Evolutionary conservation across 2,113 vertebrate species (phyloP).

Genomic region (Oceanodroma tethys): DNA sequence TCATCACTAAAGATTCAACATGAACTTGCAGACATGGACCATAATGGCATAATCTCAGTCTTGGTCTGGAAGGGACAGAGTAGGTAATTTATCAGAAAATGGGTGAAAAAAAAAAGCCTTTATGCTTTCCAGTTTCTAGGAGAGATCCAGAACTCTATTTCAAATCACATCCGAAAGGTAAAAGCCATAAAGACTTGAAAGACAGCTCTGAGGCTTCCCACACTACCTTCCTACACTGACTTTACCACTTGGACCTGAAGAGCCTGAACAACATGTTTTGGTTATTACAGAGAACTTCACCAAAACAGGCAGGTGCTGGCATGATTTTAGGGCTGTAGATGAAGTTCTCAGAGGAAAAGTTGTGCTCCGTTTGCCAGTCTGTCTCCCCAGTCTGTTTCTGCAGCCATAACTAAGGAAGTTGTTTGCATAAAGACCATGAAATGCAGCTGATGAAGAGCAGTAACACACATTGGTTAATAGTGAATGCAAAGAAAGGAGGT

Average conservation of each 20-base stretch:
- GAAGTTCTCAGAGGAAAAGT: slow-evolving; percentile 35
- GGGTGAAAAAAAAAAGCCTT: background rate
- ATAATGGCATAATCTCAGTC: background rate
- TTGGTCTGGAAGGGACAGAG: background rate
- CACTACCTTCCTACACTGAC: background rate
- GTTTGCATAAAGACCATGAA: slow-evolving; percentile 12
- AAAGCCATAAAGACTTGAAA: background rate
- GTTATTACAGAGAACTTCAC: slow-evolving; percentile 13
- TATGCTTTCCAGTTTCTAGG: background rate
- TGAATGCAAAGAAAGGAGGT: background rate
- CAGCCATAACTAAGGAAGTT: background rate
- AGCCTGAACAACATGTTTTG: slow-evolving; percentile 21
- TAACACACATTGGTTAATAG: background rate
- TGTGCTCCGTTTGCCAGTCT: background rate
- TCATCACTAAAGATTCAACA: background rate
- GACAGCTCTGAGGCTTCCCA: background rate
- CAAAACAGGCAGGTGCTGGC: background rate
- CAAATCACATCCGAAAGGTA: background rate
- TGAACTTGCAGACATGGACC: background rate
- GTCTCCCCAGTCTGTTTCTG: background rate
- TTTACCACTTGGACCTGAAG: slow-evolving; percentile 6
- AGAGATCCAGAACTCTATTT: background rate
- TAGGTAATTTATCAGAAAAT: background rate
- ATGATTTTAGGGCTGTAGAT: slow-evolving; percentile 4
- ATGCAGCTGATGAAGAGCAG: background rate